A percentile compares a stretch with the other conserved stretches of the same genome.
phyloP scores from a whole-genome alignment of 1,140 invertebrate genomes.

The Thaumatotibia leucotreta region DNA sequence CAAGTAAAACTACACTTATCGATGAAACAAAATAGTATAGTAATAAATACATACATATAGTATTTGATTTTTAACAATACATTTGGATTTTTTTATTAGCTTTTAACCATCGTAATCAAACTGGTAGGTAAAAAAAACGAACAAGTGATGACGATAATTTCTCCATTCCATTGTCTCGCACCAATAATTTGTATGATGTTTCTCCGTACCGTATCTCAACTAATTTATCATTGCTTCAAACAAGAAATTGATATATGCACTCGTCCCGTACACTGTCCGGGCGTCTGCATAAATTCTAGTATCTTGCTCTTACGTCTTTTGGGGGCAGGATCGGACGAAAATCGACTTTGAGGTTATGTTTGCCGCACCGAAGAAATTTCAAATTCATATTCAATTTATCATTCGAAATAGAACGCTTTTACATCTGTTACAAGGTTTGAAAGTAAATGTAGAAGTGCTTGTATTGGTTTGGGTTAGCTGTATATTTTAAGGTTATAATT shows the following conservation, averaged over 20 bases:
- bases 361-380: neutral
- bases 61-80: too few relatives aligned
- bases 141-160: neutral
- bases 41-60: too few relatives aligned
- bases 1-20: too few relatives aligned
- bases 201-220: conserved; percentile 30
- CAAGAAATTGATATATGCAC: conserved; percentile 49
- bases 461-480: neutral
- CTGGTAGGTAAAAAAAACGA: neutral
- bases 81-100: too few relatives aligned
- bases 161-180: neutral
- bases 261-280: conserved; percentile 17
- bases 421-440: neutral
- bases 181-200: conserved; percentile 8
- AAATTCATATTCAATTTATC: neutral
- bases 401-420: neutral
- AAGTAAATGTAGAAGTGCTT: conserved; percentile 10
- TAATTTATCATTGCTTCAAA: conserved; percentile 39
- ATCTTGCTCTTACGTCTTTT: conserved; percentile 7
- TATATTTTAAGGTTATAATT: conserved; percentile 21
- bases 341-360: neutral
- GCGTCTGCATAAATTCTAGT: conserved; percentile 17
- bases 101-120: too few relatives aligned
- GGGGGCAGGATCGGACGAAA: neutral
- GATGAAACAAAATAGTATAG: too few relatives aligned